Conservation (phyloP, 2,113 vertebrate species). For the Pyxicephalus adspersus region DNA sequence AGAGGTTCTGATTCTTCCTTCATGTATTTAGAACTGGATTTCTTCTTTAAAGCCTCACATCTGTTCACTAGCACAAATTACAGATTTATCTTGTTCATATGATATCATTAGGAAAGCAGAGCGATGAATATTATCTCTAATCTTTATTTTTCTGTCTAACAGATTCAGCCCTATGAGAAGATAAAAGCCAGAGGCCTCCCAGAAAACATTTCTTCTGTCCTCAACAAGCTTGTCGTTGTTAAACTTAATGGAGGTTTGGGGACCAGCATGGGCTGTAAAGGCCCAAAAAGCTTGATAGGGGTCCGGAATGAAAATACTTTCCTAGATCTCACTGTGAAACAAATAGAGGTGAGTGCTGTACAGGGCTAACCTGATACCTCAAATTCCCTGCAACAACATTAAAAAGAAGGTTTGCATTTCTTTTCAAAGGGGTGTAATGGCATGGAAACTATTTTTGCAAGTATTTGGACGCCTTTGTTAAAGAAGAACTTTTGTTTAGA, state of each 20-base stretch:
- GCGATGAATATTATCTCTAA: neutral
- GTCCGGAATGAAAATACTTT: conserved; percentile 97
- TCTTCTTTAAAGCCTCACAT: too few relatives aligned
- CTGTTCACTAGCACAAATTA: too few relatives aligned
- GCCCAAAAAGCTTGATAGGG: conserved; percentile 95
- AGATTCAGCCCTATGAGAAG: conserved; percentile 93
- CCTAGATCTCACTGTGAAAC: conserved; percentile 94
- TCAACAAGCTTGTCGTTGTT: conserved; percentile 93
- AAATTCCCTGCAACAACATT: too few relatives aligned
- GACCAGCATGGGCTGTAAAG: conserved; percentile 98
- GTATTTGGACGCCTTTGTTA: too few relatives aligned
- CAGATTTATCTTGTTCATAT: neutral
- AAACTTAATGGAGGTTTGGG: conserved; percentile 96
- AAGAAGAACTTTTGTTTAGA: too few relatives aligned
- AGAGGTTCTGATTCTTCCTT: too few relatives aligned
- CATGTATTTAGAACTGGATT: too few relatives aligned
- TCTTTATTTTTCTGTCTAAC: conserved; percentile 17
- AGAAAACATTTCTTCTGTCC: conserved; percentile 76
- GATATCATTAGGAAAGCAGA: neutral
- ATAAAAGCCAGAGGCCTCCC: conserved; percentile 84
- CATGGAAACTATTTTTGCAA: too few relatives aligned
- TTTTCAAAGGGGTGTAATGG: too few relatives aligned
- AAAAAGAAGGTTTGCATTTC: too few relatives aligned
- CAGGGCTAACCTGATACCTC: too few relatives aligned
- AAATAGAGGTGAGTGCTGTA: conserved; percentile 87